Evolutionary conservation across 1,140 invertebrate species (phyloP), one percentile per base, ranked within the genome.

Genomic region (Idris sp.): DNA sequence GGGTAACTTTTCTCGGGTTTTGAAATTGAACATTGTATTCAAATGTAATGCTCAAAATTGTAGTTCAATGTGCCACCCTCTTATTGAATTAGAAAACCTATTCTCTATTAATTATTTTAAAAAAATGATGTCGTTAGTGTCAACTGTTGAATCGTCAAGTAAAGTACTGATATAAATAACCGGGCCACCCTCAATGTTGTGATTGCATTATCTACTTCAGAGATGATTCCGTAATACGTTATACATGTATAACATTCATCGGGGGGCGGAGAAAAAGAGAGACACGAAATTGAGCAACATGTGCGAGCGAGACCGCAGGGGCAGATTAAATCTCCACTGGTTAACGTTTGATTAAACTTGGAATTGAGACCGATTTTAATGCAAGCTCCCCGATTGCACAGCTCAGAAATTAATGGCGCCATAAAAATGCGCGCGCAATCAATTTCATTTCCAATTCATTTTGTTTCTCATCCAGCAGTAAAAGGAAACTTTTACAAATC

Each of bases 321-420:
- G 79, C 79, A 87, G 86, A 87, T 87, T 87, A 87, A 87, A 87
- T 87, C 85, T 85, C 79, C 78, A 77, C 81, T 83, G 85, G 85
- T 87, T 87, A 87, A 82, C 83, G 81, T 87, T 87, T 87, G 85
- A 87, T 87, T 87, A 87, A 87, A 87, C 79, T 76, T 59, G 81
- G 82, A 78, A 86, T 84, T 86, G 83, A 85, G 82, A 83, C 71
- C 81, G 76, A 86, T 86, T 84, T 85, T 86, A 86, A 84, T 85
- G 77, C 77, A 35, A 25, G 74, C 64, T 74, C 76, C 41, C 77
- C 62, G 79, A 84, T 82, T 83, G 78, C 79, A 69, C 73, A 69
- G 56, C 56, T 71, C 43, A 62, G 74, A 79, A 83, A 84, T 86
- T 84, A 82, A 83, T 79, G 78, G 74, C 67, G 68, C 67, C 62